Conservation (phyloP, 2,113 vertebrate genomes). For the Carlito syrichta region DNA sequence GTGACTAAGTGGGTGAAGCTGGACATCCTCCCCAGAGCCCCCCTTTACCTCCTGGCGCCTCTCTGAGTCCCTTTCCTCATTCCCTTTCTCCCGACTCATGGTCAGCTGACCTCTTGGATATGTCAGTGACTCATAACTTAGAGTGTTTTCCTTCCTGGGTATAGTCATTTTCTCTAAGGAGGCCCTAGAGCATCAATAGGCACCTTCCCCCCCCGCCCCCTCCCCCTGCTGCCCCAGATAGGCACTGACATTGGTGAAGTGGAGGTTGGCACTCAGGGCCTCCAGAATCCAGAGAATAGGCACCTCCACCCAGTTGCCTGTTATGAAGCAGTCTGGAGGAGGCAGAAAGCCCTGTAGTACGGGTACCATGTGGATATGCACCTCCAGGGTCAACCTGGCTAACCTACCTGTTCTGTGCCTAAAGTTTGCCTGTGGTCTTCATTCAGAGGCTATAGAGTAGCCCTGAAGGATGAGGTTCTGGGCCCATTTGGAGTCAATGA, state of each 20-base stretch:
- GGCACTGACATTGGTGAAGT: neutral
- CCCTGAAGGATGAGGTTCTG: neutral
- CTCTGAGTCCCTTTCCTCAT: neutral
- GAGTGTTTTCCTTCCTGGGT: neutral
- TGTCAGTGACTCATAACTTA: neutral
- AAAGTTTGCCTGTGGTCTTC: too few relatives aligned
- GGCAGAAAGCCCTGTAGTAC: neutral
- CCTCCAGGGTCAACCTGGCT: neutral
- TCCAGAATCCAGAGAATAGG: rapidly evolving
- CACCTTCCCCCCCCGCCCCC: rapidly evolving
- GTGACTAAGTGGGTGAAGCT: rapidly evolving
- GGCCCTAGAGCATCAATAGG: neutral
- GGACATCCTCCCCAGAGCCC: neutral
- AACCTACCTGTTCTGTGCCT: neutral
- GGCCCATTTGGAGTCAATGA: rapidly evolving
- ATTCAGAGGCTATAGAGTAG: neutral
- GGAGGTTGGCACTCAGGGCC: neutral
- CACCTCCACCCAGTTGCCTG: neutral
- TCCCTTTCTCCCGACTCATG: neutral
- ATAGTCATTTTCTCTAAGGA: neutral
- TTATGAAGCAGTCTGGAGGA: neutral
- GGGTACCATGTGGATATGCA: rapidly evolving
- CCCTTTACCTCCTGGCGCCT: neutral
- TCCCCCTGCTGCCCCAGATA: rapidly evolving
- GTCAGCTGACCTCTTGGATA: neutral